phyloP scores from a whole-genome alignment of 2,888 invertebrate species.

The Micropterix aruncella region DNA sequence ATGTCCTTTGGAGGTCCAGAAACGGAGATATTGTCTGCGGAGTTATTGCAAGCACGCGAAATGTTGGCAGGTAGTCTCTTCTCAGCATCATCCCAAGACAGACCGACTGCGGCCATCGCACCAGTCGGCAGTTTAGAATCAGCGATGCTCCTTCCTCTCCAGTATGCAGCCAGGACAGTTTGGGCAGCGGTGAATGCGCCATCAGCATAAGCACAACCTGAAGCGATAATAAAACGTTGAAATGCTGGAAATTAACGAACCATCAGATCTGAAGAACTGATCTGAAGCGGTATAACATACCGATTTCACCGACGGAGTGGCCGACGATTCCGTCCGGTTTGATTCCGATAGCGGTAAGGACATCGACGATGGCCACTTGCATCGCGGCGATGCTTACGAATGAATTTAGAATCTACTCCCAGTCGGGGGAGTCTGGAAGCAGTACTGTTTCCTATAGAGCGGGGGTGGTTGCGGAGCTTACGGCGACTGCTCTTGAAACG shows the following conservation, averaged over 20 bases:
- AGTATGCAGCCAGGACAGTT: constrained; percentile 86
- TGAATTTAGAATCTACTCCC: constrained; percentile 76
- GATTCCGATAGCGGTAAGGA: constrained; percentile 61
- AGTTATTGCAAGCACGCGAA: constrained; percentile 89
- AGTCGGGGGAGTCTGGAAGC: too few species aligned
- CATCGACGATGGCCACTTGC: constrained; percentile 91
- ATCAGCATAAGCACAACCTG: constrained; percentile 93
- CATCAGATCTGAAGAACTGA: not conserved
- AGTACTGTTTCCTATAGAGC: too few species aligned
- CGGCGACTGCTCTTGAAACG: too few species aligned
- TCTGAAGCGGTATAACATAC: constrained; percentile 22
- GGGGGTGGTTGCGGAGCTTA: too few species aligned
- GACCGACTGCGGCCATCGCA: constrained; percentile 86
- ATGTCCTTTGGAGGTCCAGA: constrained; percentile 72
- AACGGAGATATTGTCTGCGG: constrained; percentile 78
- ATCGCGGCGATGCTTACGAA: constrained; percentile 92
- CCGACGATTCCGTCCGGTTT: constrained; percentile 91
- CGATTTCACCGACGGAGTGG: constrained; percentile 87
- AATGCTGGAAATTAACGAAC: not conserved
- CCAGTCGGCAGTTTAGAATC: constrained; percentile 61
- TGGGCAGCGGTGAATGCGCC: constrained; percentile 90
- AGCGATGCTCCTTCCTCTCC: constrained; percentile 74
- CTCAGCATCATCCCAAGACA: constrained; percentile 74
- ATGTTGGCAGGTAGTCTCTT: constrained; percentile 64
- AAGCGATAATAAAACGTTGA: not conserved